Evolutionary conservation across 2,113 vertebrate species (phyloP), one percentile per base, ranked within the genome.

Genomic region (Sylvilagus bachmani): DNA sequence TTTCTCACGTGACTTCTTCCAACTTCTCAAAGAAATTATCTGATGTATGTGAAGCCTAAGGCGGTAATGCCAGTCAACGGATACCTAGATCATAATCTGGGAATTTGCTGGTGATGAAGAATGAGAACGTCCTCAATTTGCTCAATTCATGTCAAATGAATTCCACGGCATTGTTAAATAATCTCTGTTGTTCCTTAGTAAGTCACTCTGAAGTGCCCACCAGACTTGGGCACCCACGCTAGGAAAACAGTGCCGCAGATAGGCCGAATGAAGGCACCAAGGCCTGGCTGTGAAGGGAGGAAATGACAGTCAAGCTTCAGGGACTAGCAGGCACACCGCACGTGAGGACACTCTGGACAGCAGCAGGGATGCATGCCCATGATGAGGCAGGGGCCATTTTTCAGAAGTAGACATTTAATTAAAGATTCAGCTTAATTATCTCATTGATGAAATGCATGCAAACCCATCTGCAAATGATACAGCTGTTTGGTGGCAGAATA

Each of bases 321-420:
- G 95, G 55, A 90, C 64, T 49, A 24, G 16, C 73, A 74, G 75
- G 87, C 71, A 53, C 77, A 89, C 38, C 81, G 87, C 55, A 92
- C 67, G 17, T 21, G 77, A 92, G 91, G 62, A 81, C n/a, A 51
- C 4, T 13, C 74, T 44, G 36, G 67, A 93, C 93, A 74, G 71
- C 71, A 58, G 70, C 90, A 21, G 75, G 88, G 93, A 93, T 88
- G 38, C 71, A 74, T 36, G 0, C 0, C 95, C 86, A 36, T 91
- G 94, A 77, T n/a, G 75, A 94, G 83, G 58, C 55, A 91, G 25
- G 58, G 75, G 58, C 70, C 44, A 49, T 97, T 96, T 96, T 95
- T 96, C 73, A 94, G 94, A 97, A 75, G 91, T 93, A 58, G 90
- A 87, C 93, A 91, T 97, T 98, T 95, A 97, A 98, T 98, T 97